Evolutionary conservation across 2,113 vertebrate genomes (phyloP), one percentile per base, ranked within the genome.

Genomic region (Dermatemys mawii): DNA sequence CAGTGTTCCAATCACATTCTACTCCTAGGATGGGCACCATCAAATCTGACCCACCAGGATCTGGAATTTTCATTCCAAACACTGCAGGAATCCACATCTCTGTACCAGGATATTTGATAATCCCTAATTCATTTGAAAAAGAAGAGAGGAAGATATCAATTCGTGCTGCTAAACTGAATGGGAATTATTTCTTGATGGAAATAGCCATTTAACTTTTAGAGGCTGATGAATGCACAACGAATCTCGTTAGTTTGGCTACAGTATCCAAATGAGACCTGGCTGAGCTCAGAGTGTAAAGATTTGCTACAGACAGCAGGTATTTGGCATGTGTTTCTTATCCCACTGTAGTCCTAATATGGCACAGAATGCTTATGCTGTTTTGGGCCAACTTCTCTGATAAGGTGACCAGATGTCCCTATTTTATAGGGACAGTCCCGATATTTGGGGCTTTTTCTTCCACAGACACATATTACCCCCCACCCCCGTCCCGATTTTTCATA

Each of bases 21-120:
- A 98, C 97, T 35, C 99, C 99, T 51, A 99, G 98, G 88, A 99
- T 85, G 10, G 99, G 99, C 8, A 99, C 99, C 94, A 95, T 97
- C 46, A 99, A 93, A 38, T 98, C 96, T 7, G 99, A 99, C 54
- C 99, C 99, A 93, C 97, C 93, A 0, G 99, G 98, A 88, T 99
- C 99, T 57, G 98, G 99, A 93, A 99, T 99, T 79, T 99, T 98
- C 98, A 99, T 97, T 44, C 99, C 99, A 35, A 98, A 97, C n/a
- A 99, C 96, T 55, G 98, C 98, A 2, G 99, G 98, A 53, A 99
- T 93, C 95, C 96, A 96, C 44, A 98, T 70, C 78, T 98, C 98
- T 49, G 98, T 98, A 90, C 97, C 97, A 1, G 98, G 97, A 53
- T 98, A 98, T 84, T 96, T 94, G 95, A 99, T 98, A 88, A 97